Evolutionary conservation across 2,797 vertebrate species (phyloP), one percentile per base, ranked within the genome.

Genomic region (Esox masquinongy): DNA sequence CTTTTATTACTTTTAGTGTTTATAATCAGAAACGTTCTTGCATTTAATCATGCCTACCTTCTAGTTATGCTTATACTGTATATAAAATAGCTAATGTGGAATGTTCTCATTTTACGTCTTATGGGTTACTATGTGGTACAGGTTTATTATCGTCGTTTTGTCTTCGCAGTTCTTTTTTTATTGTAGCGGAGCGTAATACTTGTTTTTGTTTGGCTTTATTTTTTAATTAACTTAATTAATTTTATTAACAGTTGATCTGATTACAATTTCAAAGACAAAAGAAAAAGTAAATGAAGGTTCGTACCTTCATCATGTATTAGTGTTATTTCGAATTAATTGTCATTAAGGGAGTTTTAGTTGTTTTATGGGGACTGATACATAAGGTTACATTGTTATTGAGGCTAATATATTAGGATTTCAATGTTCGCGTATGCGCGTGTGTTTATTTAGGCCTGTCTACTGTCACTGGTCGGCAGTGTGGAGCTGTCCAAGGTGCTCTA

Each of bases 401-500:
- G 43, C 9, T 14, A 47, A 11, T 47, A 47, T 47, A 59, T 24
- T 9, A 59, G 56, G 56, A 59, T 59, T 59, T 16, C 7, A 11
- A 11, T 51, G 50, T 59, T 2, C 22, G 50, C 51, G 31, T 61
- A n/a, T 59, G 24, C 29, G 49, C 14, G 15, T 19, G 69, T 71
- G 7, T 71, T 26, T 53, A 16, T 51, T 24, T 34, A 19, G n/a
- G 14, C 15, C 26, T 11, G 22, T 71, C 17, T 68, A 4, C 56
- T 22, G 56, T 59, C 56, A 24, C 17, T 34, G 47, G 43, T 22
- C 16, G 31, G 2, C 19, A 31, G 15, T 26, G 15, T 17, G 70
- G 82, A 73, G 64, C 83, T 89, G 73, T 87, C 87, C 84, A 34
- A 43, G 84, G 5, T 53, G 16, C 34, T 34, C 51, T n/a, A 53